A percentile compares a stretch with the other conserved stretches of the same genome.
Conservation (phyloP, 2,888 invertebrate species). For the Mythimna albipuncta region DNA sequence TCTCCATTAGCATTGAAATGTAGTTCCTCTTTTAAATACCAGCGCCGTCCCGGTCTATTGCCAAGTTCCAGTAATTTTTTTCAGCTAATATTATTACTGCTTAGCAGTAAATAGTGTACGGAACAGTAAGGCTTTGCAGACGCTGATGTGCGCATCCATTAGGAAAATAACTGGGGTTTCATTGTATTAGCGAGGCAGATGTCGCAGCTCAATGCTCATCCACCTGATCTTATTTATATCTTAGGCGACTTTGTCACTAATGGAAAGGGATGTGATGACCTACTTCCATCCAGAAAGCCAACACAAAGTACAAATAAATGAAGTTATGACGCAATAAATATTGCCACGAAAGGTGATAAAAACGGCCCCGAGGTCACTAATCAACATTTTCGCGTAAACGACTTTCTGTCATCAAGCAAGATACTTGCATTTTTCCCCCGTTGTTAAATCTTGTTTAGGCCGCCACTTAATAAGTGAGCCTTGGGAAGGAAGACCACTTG, state of each 20-base stretch:
- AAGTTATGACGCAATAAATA: conserved; percentile 49
- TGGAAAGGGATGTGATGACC: conserved; percentile 26
- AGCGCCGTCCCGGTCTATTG: conserved; percentile 47
- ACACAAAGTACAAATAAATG: conserved; percentile 30
- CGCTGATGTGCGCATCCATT: conserved; percentile 21
- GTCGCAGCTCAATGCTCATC: conserved; percentile 21
- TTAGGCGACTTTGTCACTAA: conserved; percentile 20
- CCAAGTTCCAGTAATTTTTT: conserved; percentile 41
- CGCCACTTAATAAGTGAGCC: conserved; percentile 76
- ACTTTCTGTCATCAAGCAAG: conserved; percentile 72
- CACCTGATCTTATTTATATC: conserved; percentile 35
- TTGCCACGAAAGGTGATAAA: conserved; percentile 34
- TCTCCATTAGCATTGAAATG: conserved; percentile 50
- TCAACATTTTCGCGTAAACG: conserved; percentile 63
- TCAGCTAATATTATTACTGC: conserved; percentile 15
- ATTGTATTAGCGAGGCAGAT: conserved; percentile 18
- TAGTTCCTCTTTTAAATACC: conserved; percentile 48
- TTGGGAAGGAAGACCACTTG: conserved; percentile 77
- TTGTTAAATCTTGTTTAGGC: conserved; percentile 76
- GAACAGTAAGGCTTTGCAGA: conserved; percentile 20
- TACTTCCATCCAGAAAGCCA: conserved; percentile 14
- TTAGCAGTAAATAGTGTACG: conserved; percentile 18
- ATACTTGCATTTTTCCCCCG: conserved; percentile 69
- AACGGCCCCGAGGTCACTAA: conserved; percentile 51
- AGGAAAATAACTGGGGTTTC: conserved; percentile 9